Evolutionary conservation across 1,140 invertebrate genomes (phyloP), one percentile per base, ranked within the genome.

Genomic region (Thalassaphorura encarpata): DNA sequence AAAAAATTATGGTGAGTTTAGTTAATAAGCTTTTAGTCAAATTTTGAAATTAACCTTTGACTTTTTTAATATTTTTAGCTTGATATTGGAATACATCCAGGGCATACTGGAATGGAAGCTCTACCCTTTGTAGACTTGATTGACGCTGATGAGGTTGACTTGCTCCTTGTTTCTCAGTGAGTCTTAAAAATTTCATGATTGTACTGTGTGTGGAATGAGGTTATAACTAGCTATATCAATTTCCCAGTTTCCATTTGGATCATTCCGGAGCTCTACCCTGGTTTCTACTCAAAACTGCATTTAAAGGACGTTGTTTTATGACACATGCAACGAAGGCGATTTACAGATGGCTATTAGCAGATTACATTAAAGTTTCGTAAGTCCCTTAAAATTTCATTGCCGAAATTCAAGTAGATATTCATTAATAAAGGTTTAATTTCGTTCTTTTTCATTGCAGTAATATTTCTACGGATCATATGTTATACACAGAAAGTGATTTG

Each of bases 261-360:
- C 97, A 99, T 72, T 94, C 89, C 69, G 97, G 97, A 19, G 96
- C 94, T 0, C 72, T 99, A 53, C 97, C 97, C 0, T 99, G 94
- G 91, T 97, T 99, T 70, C 75, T 99, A 16, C 83, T 87, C 66
- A 98, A 98, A 70, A 99, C 97, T 0, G 90, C 85, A 51, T 99
- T 99, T 69, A 96, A 94, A 70, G 96, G 96, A 3, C 78, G 93
- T 59, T 98, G 95, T 71, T 99, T 97, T 68, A 99, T 99, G 97
- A 99, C 97, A 0, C 97, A 99, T 71, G 96, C 97, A 1, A 97
- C 97, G 0, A 99, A 99, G 79, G 96, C 96, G 18, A 99, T 99
- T 67, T 99, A 99, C 70, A 78, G 95, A 62, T 99, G 95, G 94
- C 78, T 99, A 19, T 75, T 99, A 0, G 96, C 95, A 0, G 97